Conservation (phyloP, 2,113 vertebrate species). For the Eleginops maclovinus region DNA sequence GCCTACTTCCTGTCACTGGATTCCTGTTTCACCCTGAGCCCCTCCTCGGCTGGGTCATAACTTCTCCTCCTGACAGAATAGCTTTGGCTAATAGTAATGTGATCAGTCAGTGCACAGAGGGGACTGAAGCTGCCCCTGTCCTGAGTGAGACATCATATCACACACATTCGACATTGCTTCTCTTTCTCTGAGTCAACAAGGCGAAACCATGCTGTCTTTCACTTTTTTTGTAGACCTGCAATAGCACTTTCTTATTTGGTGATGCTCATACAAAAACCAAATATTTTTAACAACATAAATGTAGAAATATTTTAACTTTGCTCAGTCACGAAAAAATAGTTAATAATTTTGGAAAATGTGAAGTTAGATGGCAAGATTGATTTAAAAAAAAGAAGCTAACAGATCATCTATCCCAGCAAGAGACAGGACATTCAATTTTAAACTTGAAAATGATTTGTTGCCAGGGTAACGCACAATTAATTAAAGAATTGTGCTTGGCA, state of each 20-base stretch:
- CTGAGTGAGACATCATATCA: slow-evolving; percentile 71
- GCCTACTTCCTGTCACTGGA: slow-evolving; percentile 57
- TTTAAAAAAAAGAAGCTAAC: slow-evolving; percentile 3
- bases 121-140: slow-evolving; percentile 65
- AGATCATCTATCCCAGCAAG: slow-evolving; percentile 54
- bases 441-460: slow-evolving; percentile 72
- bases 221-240: slow-evolving; percentile 21
- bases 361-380: neutral
- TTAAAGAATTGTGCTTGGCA: slow-evolving; percentile 50
- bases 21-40: slow-evolving; percentile 48
- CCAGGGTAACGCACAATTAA: slow-evolving; percentile 63
- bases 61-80: slow-evolving; percentile 73
- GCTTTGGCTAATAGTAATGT: slow-evolving; percentile 76
- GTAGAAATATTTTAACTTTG: neutral
- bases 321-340: neutral
- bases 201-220: slow-evolving; percentile 33
- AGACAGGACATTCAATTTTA: slow-evolving; percentile 58
- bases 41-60: slow-evolving; percentile 52
- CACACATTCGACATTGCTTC: slow-evolving; percentile 58
- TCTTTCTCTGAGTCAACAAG: slow-evolving; percentile 58
- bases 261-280: slow-evolving; percentile 1
- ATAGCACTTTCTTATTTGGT: slow-evolving; percentile 3
- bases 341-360: neutral
- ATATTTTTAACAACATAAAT: neutral
- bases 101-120: slow-evolving; percentile 77